Evolutionary conservation across 2,113 vertebrate species (phyloP), one percentile per base, ranked within the genome.

Genomic region (Egretta garzetta): DNA sequence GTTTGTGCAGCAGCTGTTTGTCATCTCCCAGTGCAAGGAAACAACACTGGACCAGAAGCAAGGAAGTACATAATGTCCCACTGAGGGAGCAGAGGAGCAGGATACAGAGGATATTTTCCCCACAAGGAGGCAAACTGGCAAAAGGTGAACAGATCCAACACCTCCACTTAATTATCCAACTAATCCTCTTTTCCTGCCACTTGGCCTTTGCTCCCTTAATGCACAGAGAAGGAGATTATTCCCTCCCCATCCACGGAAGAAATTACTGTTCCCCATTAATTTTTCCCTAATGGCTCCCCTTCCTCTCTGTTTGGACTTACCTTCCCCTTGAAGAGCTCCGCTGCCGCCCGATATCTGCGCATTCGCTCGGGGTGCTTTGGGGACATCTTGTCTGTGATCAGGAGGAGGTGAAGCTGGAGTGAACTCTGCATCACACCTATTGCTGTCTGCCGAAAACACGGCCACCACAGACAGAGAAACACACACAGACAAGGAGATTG

Each of bases 361-460:
- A 98, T 95, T 59, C 96, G 98, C 73, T 98, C 97, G 0, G 95
- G 91, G 58, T 98, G 98, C 18, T 98, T 96, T 35, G 98, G 88
- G 49, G 97, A 99, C 50, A 97, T 97, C 74, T 98, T 99, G 97
- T 98, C 98, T 88, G 97, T 98, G 37, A 99, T 98, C 74, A 99
- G 98, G 80, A 99, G 97, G 21, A 99, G 98, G 90, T 99, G 99
- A 43, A 98, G 86, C 86, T 98, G 96, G 84, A 99, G 95, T 1
- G 97, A 90, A 10, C 99, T 99, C 68, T 98, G 98, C 96, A 99
- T 99, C 86, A 99, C 96, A 67, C 99, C 99, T 88, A 99, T 68
- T 16, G 97, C 98, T 37, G 98, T 98, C 99, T 99, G 98, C 64
- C 27, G 24, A 96, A 84, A 74, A 79, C 43, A 82, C 0, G 6